Percentiles rank a stretch among this genome's conserved stretches.
phyloP scores from a whole-genome alignment of 2,797 vertebrate genomes.

The Amblyopsis hoosieri region DNA sequence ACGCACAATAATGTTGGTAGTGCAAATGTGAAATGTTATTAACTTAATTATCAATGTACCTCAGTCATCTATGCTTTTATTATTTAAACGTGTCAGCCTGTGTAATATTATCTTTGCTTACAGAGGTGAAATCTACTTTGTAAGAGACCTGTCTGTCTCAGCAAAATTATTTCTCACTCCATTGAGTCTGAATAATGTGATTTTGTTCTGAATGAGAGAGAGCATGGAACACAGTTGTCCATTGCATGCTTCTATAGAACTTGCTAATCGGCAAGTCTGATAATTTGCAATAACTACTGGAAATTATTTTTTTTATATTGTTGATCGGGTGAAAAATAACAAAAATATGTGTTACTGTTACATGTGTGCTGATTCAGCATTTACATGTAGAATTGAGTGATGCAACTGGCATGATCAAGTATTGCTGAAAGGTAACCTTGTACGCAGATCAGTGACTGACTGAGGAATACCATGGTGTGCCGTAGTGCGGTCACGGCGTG shows the following conservation, averaged over 20 bases:
- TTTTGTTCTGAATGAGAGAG: slow-evolving; percentile 74
- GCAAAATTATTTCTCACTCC: slow-evolving; percentile 80
- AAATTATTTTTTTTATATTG: slow-evolving; percentile 22
- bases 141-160: slow-evolving; percentile 77
- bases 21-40: too few species aligned
- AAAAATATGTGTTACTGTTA: not conserved
- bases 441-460: slow-evolving; percentile 50
- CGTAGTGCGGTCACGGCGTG: slow-evolving; percentile 52
- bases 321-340: not conserved
- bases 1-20: too few species aligned
- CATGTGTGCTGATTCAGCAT: too few species aligned
- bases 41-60: too few species aligned
- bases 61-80: slow-evolving; percentile 23
- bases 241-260: slow-evolving; percentile 65
- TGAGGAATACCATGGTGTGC: slow-evolving; percentile 72
- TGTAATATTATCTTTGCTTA: slow-evolving; percentile 81
- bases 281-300: slow-evolving; percentile 4
- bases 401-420: not conserved
- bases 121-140: slow-evolving; percentile 74
- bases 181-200: slow-evolving; percentile 75
- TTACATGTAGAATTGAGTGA: not conserved
- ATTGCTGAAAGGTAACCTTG: slow-evolving; percentile 23
- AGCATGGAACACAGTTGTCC: slow-evolving; percentile 56
- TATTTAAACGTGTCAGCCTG: slow-evolving; percentile 62
- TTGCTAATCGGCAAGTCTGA: slow-evolving; percentile 30